Percentiles rank a stretch among this genome's conserved stretches.
phyloP scores from a whole-genome alignment of 2,888 invertebrate genomes.

The Ochropacha duplaris region DNA sequence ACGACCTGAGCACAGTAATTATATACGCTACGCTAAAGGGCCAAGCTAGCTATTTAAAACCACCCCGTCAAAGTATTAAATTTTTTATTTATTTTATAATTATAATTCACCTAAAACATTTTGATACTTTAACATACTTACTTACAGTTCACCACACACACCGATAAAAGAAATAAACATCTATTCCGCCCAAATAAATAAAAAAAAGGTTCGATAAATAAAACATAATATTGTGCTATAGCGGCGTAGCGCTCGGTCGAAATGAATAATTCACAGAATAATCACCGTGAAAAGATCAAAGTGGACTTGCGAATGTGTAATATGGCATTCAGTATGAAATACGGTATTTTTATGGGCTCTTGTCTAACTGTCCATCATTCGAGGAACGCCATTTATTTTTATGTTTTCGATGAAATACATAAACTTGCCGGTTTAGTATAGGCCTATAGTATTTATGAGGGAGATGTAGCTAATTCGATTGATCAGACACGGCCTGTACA shows the following conservation, averaged over 20 bases:
- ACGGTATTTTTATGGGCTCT: conserved; percentile 4
- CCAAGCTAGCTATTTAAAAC: no score
- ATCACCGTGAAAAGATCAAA: conserved; percentile 56
- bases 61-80: no score
- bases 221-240: conserved; percentile 31
- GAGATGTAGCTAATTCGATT: not conserved
- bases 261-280: conserved; percentile 55
- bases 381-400: not conserved
- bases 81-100: no score
- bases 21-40: no score
- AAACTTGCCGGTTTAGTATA: not conserved
- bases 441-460: not conserved
- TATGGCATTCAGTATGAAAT: conserved; percentile 24
- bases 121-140: not conserved
- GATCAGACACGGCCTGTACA: not conserved
- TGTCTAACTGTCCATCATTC: conserved; percentile 1
- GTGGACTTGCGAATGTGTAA: conserved; percentile 8
- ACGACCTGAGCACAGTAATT: no score
- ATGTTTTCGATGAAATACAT: not conserved
- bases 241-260: conserved; percentile 14
- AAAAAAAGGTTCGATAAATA: conserved; percentile 35
- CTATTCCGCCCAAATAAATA: conserved; percentile 14
- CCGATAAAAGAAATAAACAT: conserved; percentile 12
- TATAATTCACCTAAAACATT: not conserved
- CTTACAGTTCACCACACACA: not conserved